phyloP scores from a whole-genome alignment of 2,797 vertebrate species.

The Ctenochaetus hawaiiensis region DNA sequence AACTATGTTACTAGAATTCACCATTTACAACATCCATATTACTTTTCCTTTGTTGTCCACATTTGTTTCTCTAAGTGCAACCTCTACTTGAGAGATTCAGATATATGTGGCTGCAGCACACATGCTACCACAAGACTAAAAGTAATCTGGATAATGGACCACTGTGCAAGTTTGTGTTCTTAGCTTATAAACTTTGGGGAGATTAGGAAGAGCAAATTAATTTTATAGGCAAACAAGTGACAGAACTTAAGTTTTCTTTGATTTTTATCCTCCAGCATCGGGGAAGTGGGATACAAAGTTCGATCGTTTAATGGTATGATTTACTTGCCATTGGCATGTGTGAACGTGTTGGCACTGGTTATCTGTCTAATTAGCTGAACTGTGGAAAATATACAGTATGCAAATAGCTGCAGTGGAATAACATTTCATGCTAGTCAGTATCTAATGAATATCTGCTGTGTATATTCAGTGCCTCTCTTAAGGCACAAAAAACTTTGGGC shows the following conservation, averaged over 20 bases:
- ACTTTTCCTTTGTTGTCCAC: no score
- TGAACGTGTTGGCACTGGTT: neutral
- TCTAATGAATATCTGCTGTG: neutral
- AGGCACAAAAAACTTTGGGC: neutral
- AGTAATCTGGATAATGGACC: no score
- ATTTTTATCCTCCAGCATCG: neutral
- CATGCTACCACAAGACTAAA: neutral
- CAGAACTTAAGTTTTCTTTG: neutral
- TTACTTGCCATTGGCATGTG: neutral
- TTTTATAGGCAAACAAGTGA: neutral
- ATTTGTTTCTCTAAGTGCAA: neutral
- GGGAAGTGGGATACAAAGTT: neutral
- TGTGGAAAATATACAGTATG: neutral
- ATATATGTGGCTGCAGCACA: neutral
- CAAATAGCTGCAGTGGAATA: neutral
- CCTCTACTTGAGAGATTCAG: neutral
- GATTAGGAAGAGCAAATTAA: neutral
- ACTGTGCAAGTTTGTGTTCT: neutral
- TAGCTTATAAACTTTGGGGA: neutral
- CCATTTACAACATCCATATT: neutral
- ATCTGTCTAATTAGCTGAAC: slow-evolving; percentile 10
- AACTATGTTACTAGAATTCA: neutral
- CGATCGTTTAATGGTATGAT: neutral
- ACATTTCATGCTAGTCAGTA: neutral
- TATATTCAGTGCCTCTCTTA: neutral